Evolutionary conservation across 1,140 invertebrate species (phyloP), one percentile per base, ranked within the genome.

Genomic region (Nasonia giraulti): DNA sequence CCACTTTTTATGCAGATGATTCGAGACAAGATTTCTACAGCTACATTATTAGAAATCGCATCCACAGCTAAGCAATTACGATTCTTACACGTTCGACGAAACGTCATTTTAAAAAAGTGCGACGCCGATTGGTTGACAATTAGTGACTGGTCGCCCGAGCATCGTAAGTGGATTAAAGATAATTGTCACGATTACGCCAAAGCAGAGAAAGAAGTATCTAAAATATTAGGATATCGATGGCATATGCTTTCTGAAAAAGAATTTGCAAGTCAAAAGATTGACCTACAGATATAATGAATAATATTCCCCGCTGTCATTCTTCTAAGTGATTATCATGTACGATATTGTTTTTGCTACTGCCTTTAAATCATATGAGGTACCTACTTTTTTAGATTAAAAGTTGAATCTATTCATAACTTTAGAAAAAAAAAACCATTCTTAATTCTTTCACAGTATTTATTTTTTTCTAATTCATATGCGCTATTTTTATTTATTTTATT

Each of bases 21-120:
- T 23, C 94, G 96, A 6, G 97, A 98, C 89, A 93, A 96, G 89
- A 95, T 98, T 78, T 97, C 97, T 1, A 97, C 97, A 0, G 94
- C 95, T 0, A 97, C 97, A 1, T 93, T 97, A 17, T 90, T 98
- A 40, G 92, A 97, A n/a, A 93, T 97, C 44, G 96, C 95, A 0
- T 93, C 94, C 62, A 95, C 94, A 1, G 95, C 95, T 4, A 95
- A 94, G 82, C 95, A 95, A 85, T 92, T 98, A 33, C 92, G 93
- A 50, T 93, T 93, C 55, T 92, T 98, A 1, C 94, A 96, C 82
- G 95, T 98, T 1, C 91, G 97, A 71, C 93, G 95, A 69, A 97
- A 97, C 90, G 96, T 95, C 2, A 94, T 96, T 7, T 94, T 97
- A 62, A 93, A 96, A 79, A 94, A 95, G 85, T 96, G 94, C 86